Base-by-base conservation (phyloP, 2,888 invertebrate genomes). In the Camptogramma bilineatum region DNA sequence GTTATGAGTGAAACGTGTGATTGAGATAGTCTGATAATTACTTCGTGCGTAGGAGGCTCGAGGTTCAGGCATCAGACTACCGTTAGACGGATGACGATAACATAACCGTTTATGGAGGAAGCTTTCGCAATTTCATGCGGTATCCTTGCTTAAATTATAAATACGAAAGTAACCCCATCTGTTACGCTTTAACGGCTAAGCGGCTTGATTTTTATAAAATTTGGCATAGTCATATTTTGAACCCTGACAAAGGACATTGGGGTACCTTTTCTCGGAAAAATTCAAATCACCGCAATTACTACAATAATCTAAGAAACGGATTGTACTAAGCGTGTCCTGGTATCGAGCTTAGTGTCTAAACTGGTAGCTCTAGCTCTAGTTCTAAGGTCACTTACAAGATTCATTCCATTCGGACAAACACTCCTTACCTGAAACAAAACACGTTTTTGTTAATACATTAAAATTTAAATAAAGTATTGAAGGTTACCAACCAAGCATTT, bases 401-500 rank as follows among this genome's bases (percentile, higher is more conserved):
- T n/a, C 9, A n/a, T 17, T 21, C 9, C 5, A 4, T 18, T 28
- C 28, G 1, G 13, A 44, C 18, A 24, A 21, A 52, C 24, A 50
- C 8, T 52, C 39, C 62, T 62, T 62, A 62, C 62, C 62, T 62
- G 56, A 18, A 62, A 62, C 62, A 56, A 62, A 56, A 62, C 28
- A 28, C 7, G 7, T 28, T 3, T 28, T 28, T 28, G 28, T 28
- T 28, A 28, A 7, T 28, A 28, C 4, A 28, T 28, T 28, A 1
- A 28, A 7, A 46, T 34, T 34, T 13, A 10, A 60, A 60, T 17
- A 18, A 17, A 4, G 19, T 50, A 59, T 46, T 17, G 42, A 50
- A 50, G 24, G 39, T 21, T 18, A 52, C 44, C n/a, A 24, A 28
- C 17, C 13, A 16, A 42, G 10, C 19, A 56, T 56, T 47, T 62